phyloP scores from a whole-genome alignment of 2,797 vertebrate species.

The Enteromius argenteus region DNA sequence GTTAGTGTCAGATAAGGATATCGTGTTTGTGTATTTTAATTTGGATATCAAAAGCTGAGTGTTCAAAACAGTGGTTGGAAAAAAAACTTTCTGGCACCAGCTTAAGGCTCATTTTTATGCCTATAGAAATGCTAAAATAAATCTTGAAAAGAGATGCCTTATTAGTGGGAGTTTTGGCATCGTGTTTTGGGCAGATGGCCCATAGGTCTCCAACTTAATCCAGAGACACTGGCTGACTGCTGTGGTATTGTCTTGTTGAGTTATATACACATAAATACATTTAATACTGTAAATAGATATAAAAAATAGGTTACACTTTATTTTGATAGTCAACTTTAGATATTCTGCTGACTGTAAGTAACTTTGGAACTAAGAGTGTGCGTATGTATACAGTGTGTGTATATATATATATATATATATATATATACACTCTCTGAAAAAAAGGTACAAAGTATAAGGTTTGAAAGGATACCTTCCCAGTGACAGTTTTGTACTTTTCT shows the following conservation, averaged over 20 bases:
- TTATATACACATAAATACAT: background rate
- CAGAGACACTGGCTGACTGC: conserved; percentile 7
- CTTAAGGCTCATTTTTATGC: conserved; percentile 71
- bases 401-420: background rate
- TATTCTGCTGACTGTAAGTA: background rate
- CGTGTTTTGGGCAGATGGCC: conserved; percentile 53
- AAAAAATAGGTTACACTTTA: background rate
- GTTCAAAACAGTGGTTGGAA: conserved; percentile 54
- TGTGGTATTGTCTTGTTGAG: background rate
- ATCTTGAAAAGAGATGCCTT: conserved; percentile 64
- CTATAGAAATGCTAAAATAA: conserved; percentile 72
- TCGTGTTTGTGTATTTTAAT: conserved; percentile 63
- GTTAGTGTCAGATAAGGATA: conserved; percentile 49
- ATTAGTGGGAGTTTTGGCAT: conserved; percentile 69
- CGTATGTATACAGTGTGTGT: background rate
- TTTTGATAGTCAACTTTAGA: background rate
- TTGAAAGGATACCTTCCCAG: background rate
- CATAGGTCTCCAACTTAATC: background rate
- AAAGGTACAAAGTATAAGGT: background rate
- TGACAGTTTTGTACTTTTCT: background rate
- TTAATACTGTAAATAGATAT: background rate
- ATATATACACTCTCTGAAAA: background rate
- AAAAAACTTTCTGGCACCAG: conserved; percentile 59
- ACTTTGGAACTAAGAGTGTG: background rate
- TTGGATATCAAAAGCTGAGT: conserved; percentile 54